phyloP scores from a whole-genome alignment of 2,797 vertebrate species.

The Telmatherina bonti region DNA sequence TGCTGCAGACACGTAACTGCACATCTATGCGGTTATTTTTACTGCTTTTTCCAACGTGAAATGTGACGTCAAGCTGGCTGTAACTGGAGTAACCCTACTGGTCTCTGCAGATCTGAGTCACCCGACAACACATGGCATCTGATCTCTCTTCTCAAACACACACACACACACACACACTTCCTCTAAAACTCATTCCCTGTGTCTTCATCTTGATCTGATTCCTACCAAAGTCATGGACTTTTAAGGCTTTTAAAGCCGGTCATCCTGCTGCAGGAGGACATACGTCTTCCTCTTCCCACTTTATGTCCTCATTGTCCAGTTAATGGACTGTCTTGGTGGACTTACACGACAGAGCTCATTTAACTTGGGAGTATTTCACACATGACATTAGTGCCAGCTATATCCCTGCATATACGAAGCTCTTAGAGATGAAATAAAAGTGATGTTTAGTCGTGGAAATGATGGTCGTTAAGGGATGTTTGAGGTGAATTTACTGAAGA shows the following conservation, averaged over 20 bases:
- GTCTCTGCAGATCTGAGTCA: slow-evolving; percentile 39
- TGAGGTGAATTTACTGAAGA: no score
- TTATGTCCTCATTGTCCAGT: slow-evolving; percentile 17
- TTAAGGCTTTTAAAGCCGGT: not conserved
- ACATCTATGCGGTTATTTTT: no score
- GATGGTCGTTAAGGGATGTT: not conserved
- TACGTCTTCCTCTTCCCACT: not conserved
- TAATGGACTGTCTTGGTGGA: slow-evolving; percentile 13
- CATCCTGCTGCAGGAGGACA: not conserved
- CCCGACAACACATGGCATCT: slow-evolving; percentile 40
- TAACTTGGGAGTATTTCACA: not conserved
- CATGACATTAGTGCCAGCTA: not conserved
- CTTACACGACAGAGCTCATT: slow-evolving; percentile 22
- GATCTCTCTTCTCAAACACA: slow-evolving; percentile 32
- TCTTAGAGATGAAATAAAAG: no score
- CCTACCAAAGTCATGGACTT: not conserved
- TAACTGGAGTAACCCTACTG: no score
- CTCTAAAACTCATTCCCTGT: not conserved
- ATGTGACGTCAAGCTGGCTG: no score
- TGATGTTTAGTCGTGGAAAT: no score
- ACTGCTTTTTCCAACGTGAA: no score
- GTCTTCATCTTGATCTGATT: not conserved
- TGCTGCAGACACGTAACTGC: no score
- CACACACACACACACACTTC: slow-evolving; percentile 24
- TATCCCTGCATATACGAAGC: not conserved